Conservation (phyloP, 2,113 vertebrate species). For the Lipophrys pholis region DNA sequence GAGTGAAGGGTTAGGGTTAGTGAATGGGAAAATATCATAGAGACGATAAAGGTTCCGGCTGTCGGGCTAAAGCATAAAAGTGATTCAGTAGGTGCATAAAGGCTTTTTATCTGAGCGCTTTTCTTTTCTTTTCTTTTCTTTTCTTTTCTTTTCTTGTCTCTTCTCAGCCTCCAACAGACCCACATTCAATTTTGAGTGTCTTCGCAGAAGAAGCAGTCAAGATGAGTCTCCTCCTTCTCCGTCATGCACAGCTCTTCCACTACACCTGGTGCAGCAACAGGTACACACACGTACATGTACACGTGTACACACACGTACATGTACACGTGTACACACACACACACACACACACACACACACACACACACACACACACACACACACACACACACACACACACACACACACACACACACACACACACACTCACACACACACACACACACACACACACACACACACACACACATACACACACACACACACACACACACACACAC, state of each 20-base stretch:
- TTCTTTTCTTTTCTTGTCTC: neutral
- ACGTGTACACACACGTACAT: constrained; percentile 68
- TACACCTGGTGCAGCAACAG: constrained; percentile 96
- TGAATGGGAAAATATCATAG: too few relatives aligned
- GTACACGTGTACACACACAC: too few relatives aligned
- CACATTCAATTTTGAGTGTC: constrained; percentile 96
- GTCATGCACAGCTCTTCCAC: constrained; percentile 89
- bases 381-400: too few relatives aligned
- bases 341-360: too few relatives aligned
- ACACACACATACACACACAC: constrained; percentile 67
- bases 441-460: neutral
- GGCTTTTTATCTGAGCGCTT: neutral
- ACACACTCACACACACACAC: too few relatives aligned
- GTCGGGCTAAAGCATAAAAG: too few relatives aligned
- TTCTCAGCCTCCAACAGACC: constrained; percentile 87
- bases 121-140: neutral
- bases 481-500: neutral
- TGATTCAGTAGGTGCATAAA: too few relatives aligned
- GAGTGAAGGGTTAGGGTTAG: too few relatives aligned
- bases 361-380: neutral
- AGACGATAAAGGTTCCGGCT: too few relatives aligned
- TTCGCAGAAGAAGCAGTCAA: constrained; percentile 90
- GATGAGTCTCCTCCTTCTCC: constrained; percentile 83
- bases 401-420: neutral
- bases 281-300: constrained; percentile 65